These are phyloP conservation scores for Panagrolaimus sp. DNA, from an alignment of 1,140 invertebrate species.

Conservation along the genomic window DNA sequence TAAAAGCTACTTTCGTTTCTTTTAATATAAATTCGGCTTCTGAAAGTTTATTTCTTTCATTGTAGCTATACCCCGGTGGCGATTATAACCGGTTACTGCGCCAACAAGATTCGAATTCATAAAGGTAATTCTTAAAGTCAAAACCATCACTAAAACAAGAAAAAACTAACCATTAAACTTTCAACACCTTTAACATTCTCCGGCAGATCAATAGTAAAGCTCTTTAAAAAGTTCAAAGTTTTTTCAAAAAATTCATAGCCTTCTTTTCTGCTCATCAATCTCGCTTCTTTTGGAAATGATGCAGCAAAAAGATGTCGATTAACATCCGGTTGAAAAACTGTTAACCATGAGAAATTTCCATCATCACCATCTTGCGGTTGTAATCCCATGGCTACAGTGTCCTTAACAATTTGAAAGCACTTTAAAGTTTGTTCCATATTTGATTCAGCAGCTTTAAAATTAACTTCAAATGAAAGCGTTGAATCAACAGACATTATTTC, in stretches of 20 bases:
- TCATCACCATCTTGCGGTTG: slow-evolving; percentile 19
- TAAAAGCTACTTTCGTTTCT: too few relatives aligned
- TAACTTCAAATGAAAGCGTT: background rate
- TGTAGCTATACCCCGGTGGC: too few relatives aligned
- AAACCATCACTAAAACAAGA: too few relatives aligned
- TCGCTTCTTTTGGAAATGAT: slow-evolving; percentile 92
- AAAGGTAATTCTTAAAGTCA: background rate
- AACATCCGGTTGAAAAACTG: slow-evolving; percentile 88
- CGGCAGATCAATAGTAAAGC: slow-evolving; percentile 30
- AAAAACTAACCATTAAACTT: slow-evolving; percentile 28
- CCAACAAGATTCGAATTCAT: background rate
- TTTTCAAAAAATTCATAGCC: slow-evolving; percentile 78
- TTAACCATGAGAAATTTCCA: slow-evolving; percentile 52
- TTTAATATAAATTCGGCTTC: too few relatives aligned
- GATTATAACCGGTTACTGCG: too few relatives aligned
- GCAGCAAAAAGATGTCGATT: slow-evolving; percentile 88
- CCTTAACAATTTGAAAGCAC: background rate
- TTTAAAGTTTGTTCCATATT: background rate
- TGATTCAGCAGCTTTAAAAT: background rate
- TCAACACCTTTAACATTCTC: slow-evolving; percentile 25
- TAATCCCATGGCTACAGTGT: slow-evolving; percentile 15
- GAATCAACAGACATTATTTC: background rate
- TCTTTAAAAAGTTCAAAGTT: slow-evolving; percentile 64
- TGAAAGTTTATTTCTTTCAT: too few relatives aligned
- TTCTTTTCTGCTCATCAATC: slow-evolving; percentile 76